Evolutionary conservation across 2,888 invertebrate genomes (phyloP).

Genomic region (Clivina fossor): DNA sequence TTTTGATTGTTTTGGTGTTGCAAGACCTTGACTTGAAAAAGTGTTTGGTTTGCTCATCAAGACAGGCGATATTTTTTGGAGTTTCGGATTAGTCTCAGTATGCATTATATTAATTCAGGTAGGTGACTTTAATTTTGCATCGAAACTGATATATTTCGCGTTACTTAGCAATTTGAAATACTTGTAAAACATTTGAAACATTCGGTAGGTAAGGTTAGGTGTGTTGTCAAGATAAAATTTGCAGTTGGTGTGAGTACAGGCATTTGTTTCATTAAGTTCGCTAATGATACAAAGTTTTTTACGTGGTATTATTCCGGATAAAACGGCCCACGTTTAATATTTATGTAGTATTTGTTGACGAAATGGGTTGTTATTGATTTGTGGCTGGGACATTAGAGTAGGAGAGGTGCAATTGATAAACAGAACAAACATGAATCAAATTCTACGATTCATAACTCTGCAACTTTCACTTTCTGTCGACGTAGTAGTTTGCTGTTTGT

Average conservation of each 20-base stretch:
- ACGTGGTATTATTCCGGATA: neutral
- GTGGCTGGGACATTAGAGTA: slow-evolving; percentile 20
- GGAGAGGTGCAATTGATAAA: slow-evolving; percentile 24
- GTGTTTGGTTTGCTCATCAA: slow-evolving; percentile 48
- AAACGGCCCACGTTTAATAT: slow-evolving; percentile 7
- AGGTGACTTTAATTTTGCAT: slow-evolving; percentile 36
- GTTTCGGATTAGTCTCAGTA: slow-evolving; percentile 50
- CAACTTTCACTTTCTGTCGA: slow-evolving; percentile 18
- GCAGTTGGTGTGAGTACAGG: slow-evolving; percentile 22
- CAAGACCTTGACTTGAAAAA: slow-evolving; percentile 53
- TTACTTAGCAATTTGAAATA: neutral
- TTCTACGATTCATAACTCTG: slow-evolving; percentile 25
- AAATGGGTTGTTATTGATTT: slow-evolving; percentile 19
- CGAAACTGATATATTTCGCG: neutral
- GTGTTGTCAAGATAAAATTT: slow-evolving; percentile 24
- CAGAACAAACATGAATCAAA: slow-evolving; percentile 20
- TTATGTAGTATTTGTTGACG: slow-evolving; percentile 8
- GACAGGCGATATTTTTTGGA: slow-evolving; percentile 44
- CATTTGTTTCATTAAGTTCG: slow-evolving; percentile 18
- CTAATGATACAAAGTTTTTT: slow-evolving; percentile 3
- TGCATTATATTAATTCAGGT: slow-evolving; percentile 50
- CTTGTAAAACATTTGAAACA: neutral
- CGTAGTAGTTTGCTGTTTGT: slow-evolving; percentile 19
- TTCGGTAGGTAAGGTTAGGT: slow-evolving; percentile 27
- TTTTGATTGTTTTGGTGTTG: slow-evolving; percentile 50